Conservation (phyloP, 37 sponge, comb jelly and placozoan genomes). For the Corticium candelabrum region DNA sequence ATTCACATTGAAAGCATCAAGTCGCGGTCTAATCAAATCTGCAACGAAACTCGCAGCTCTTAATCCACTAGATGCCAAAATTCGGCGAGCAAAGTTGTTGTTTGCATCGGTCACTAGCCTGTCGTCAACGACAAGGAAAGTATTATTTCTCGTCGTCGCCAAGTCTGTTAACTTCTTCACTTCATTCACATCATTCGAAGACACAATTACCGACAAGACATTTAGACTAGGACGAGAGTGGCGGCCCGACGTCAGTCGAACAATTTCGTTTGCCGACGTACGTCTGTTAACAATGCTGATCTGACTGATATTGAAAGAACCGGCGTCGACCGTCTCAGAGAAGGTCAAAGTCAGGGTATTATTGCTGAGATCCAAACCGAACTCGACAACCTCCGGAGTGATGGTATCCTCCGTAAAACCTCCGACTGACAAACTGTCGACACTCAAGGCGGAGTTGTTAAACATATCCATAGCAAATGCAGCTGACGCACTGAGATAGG, state of each 20-base stretch:
- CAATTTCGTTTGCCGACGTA: background rate
- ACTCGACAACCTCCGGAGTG: slow-evolving; percentile 33
- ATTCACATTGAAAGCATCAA: slow-evolving; percentile 50
- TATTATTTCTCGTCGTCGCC: slow-evolving; percentile 42
- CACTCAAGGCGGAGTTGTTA: background rate
- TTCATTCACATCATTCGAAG: slow-evolving; percentile 33
- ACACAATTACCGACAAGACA: slow-evolving; percentile 30
- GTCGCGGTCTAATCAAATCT: slow-evolving; percentile 48
- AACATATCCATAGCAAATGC: background rate
- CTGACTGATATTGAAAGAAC: slow-evolving; percentile 13
- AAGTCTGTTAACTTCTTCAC: slow-evolving; percentile 51
- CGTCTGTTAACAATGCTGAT: slow-evolving; percentile 46
- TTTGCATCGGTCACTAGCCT: slow-evolving; percentile 58
- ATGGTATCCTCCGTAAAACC: slow-evolving; percentile 27
- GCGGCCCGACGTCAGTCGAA: background rate
- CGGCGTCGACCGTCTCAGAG: slow-evolving; percentile 5
- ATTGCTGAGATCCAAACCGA: slow-evolving; percentile 49
- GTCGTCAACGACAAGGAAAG: slow-evolving; percentile 41
- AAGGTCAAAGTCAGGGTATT: slow-evolving; percentile 31
- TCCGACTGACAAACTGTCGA: background rate
- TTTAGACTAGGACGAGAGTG: slow-evolving; percentile 3
- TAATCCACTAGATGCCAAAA: slow-evolving; percentile 26
- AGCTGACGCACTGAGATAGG: background rate
- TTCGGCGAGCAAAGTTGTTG: slow-evolving; percentile 36
- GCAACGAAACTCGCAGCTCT: slow-evolving; percentile 14